These are phyloP conservation scores for Trachymyrmex septentrionalis DNA, from an alignment of 1,140 invertebrate genomes.

Conservation along the genomic window DNA sequence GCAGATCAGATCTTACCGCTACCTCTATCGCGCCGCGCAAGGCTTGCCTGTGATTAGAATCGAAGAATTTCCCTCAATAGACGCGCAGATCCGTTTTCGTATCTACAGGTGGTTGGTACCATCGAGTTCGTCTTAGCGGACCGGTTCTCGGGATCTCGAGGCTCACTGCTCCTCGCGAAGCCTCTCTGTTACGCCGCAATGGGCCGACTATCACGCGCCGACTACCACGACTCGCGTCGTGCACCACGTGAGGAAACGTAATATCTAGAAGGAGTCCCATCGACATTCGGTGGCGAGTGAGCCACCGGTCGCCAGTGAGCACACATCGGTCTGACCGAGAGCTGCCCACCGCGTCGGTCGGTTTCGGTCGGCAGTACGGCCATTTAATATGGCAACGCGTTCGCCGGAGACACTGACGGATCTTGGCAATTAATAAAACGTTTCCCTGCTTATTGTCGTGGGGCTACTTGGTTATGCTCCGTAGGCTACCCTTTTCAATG, in stretches of 20 bases:
- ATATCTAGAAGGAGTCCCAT: constrained; percentile 66
- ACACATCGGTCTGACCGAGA: constrained; percentile 30
- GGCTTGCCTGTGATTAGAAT: constrained; percentile 57
- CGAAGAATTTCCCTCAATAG: constrained; percentile 65
- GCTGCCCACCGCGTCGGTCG: constrained; percentile 67
- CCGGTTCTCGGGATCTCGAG: constrained; percentile 69
- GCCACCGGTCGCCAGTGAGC: constrained; percentile 27
- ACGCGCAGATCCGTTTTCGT: constrained; percentile 53
- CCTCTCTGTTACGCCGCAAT: constrained; percentile 48
- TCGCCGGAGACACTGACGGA: constrained; percentile 83
- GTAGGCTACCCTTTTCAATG: constrained; percentile 81
- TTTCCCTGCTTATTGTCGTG: constrained; percentile 84
- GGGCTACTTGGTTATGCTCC: constrained; percentile 80
- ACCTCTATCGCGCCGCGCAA: constrained; percentile 21
- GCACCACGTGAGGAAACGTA: constrained; percentile 73
- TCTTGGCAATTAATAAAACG: constrained; percentile 85
- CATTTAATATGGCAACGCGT: constrained; percentile 81
- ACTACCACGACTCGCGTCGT: constrained; percentile 61
- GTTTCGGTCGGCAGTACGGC: constrained; percentile 77
- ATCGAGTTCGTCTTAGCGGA: constrained; percentile 50
- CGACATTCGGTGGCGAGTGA: constrained; percentile 43
- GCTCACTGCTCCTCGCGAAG: not conserved
- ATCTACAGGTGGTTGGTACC: constrained; percentile 71
- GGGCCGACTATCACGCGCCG: too few relatives aligned
- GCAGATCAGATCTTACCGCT: constrained; percentile 38